phyloP scores from a whole-genome alignment of 2,113 vertebrate genomes.

The Sander vitreus region DNA sequence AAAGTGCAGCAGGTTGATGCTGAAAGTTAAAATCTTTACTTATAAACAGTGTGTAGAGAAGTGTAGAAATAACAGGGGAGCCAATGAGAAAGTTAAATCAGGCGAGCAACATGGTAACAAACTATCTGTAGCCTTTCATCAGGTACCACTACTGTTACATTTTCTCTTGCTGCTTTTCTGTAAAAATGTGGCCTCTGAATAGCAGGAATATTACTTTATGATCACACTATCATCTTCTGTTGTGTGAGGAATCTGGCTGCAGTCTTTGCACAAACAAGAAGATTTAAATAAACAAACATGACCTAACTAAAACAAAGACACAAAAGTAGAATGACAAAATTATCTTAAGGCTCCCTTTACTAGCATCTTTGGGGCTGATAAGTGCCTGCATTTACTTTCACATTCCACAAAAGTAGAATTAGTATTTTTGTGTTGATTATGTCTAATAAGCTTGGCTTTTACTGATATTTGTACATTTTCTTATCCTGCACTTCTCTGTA shows the following conservation, averaged over 20 bases:
- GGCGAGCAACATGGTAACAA: background rate
- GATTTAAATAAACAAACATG: background rate
- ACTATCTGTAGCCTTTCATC: conserved; percentile 4
- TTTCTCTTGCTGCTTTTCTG: background rate
- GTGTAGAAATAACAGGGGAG: background rate
- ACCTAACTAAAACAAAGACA: background rate
- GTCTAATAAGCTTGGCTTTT: background rate
- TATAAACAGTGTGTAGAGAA: conserved; percentile 3
- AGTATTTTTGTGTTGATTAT: background rate
- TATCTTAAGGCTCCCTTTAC: too few relatives aligned
- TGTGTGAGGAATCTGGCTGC: background rate
- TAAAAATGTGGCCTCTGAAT: background rate
- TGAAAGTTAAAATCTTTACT: background rate
- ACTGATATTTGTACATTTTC: background rate
- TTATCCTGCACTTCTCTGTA: background rate
- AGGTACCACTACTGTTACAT: background rate
- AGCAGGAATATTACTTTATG: background rate
- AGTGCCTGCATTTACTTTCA: background rate
- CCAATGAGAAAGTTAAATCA: background rate
- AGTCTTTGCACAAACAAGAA: background rate
- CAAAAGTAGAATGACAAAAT: background rate
- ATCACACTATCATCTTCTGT: too few relatives aligned
- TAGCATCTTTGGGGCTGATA: too few relatives aligned
- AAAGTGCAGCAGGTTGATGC: conserved; percentile 23
- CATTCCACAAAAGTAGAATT: background rate